Conservation (phyloP, 2,797 vertebrate genomes). For the Peromyscus attwateri region DNA sequence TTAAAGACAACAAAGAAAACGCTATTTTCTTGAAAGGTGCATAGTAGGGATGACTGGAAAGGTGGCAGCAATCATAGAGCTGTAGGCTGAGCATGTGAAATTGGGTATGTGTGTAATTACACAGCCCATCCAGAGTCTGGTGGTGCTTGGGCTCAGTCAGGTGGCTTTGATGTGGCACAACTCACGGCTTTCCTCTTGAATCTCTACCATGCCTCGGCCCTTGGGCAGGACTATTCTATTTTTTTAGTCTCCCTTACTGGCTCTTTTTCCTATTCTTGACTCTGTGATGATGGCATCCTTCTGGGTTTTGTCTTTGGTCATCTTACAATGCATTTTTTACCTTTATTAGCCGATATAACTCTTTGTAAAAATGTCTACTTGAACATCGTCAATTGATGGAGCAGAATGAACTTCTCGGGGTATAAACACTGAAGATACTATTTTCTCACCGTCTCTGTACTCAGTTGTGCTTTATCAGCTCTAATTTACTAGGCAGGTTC, state of each 20-base stretch:
- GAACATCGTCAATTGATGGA: background rate
- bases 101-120: background rate
- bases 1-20: constrained; percentile 12
- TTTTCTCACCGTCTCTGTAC: background rate
- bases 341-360: background rate
- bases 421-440: background rate
- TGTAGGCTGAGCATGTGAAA: background rate
- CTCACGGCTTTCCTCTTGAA: background rate
- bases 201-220: background rate
- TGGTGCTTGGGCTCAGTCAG: background rate
- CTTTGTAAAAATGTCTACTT: background rate
- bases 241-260: background rate
- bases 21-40: constrained; percentile 4
- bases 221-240: background rate
- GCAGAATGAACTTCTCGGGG: background rate
- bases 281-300: background rate
- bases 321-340: background rate
- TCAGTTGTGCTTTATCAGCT: background rate
- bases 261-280: background rate
- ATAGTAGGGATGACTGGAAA: background rate
- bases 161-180: background rate
- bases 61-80: background rate
- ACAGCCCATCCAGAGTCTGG: background rate
- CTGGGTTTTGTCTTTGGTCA: background rate
- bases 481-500: background rate